Base-by-base conservation (phyloP, 2,888 invertebrate genomes). In the Noctua fimbriata region DNA sequence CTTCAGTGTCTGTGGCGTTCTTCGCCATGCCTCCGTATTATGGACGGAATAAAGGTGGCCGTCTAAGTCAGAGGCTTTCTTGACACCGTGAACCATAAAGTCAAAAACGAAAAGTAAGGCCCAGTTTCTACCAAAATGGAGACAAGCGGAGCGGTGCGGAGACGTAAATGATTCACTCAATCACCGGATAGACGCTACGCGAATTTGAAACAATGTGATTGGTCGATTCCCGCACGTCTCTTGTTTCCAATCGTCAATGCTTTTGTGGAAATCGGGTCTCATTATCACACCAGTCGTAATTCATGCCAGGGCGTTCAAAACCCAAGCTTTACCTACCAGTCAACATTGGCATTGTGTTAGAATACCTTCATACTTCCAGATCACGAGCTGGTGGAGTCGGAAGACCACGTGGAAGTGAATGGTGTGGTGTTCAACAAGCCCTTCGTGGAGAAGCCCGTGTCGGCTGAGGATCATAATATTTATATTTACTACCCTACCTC, bases 401-500 rank as follows among this genome's bases (percentile, higher is more conserved):
- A 99, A 94, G 99, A 99, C 95, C 99, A 99, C 91, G 99, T 99
- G 7, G 99, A 99, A 96, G 99, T 99, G 70, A 99, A 99, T 93
- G 99, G 99, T 12, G 98, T 98, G 49, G 98, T 98, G 41, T 99
- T 99, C 93, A 99, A 99, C 93, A 99, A 99, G 93, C 99, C 99
- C 0, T 99, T 99, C 96, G 99, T 99, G 36, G 99, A 99, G 97
- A 99, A 99, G 94, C 99, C 99, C 0, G 99, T 99, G 14, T 99
- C 99, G 41, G 99, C 99, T 0, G 99, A 99, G 95, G 99, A 99
- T 96, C 99, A 99, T 95, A 99, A 99, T 95, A 99, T 99, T 93
- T 99, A 99, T 94, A 99, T 99, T 91, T 99, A 99, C 95, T 99
- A 99, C 96, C 99, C 99, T 1, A 99, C 99, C 24, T 99, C 99